Base-by-base conservation (phyloP, 2,113 vertebrate species). In the Dromiciops gliroides region DNA sequence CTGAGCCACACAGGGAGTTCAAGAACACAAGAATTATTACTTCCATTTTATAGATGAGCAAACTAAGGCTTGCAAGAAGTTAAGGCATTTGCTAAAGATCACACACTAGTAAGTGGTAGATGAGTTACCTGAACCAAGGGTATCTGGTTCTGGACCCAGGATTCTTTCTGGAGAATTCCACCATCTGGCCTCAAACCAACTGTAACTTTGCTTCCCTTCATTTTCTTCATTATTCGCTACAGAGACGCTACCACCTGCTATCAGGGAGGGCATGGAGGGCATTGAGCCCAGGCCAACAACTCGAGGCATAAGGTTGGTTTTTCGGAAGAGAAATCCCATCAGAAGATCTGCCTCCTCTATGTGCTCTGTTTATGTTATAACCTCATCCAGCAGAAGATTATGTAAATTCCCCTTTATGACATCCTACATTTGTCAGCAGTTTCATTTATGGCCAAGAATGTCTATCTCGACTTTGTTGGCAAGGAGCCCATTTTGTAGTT, bases 281-380 rank as follows among this genome's bases (percentile, higher is more conserved):
- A 1, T 50, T 51, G 89, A 67, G 0, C 8, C 31, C 22, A 83
- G 1, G 75, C 91, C 91, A 88, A 7, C 2, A n/a, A 3, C 7
- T 25, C 48, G 48, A 50, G 93, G 51, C 60, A 11, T 28, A 96
- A 94, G 89, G 67, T 51, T n/a, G 23, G 24, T 28, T 92, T 97
- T 97, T 94, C 90, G 92, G 47, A 89, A 83, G 52, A 93, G 49
- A 96, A 60, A 97, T 93, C 25, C 52, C 91, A 97, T 19, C 95
- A 95, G 93, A 96, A 96, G 37, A 48, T 67, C 95, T 50, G 88
- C 28, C 93, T 90, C 14, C 53, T 16, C 51, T 60, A 48, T 93
- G 0, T 94, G 51, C 49, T 94, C 52, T 89, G 51, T 47, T 28
- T 91, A 44, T 9, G 26, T 90, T 37, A 75, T 0, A 83, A 31